Evolutionary conservation across 1,140 invertebrate genomes (phyloP).

Genomic region (Drosophila erecta): DNA sequence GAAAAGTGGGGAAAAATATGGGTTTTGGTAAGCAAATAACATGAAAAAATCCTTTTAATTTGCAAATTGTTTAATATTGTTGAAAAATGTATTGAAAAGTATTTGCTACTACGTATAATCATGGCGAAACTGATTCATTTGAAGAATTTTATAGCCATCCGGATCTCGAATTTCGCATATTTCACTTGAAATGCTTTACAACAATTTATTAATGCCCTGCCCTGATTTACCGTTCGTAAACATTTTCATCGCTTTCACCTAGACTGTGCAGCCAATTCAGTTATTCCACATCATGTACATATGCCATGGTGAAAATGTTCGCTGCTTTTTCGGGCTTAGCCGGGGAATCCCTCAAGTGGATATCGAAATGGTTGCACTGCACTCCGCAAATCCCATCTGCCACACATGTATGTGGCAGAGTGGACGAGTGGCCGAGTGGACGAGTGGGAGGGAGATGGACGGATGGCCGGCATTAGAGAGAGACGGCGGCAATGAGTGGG

Average conservation of each 20-base stretch:
- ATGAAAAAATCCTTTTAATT: neutral
- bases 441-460: neutral
- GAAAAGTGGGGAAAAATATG: neutral
- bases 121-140: too few species aligned
- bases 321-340: slow-evolving; percentile 27
- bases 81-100: neutral
- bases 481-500: slow-evolving; percentile 3
- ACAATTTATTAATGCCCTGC: too few species aligned
- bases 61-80: neutral
- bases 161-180: too few species aligned
- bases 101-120: neutral
- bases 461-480: slow-evolving; percentile 6
- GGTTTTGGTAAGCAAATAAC: neutral
- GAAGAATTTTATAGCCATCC: too few species aligned
- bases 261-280: slow-evolving; percentile 1
- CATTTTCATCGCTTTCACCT: neutral
- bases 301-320: slow-evolving; percentile 26
- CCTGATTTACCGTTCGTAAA: neutral
- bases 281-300: slow-evolving; percentile 9
- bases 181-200: too few species aligned
- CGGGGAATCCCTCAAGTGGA: slow-evolving; percentile 36
- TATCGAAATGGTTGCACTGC: slow-evolving; percentile 32
- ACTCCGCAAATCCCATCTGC: slow-evolving; percentile 34
- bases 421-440: too few species aligned
- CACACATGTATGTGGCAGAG: slow-evolving; percentile 2